Evolutionary conservation across 2,888 invertebrate genomes (phyloP).

Genomic region (Heliconius sara): DNA sequence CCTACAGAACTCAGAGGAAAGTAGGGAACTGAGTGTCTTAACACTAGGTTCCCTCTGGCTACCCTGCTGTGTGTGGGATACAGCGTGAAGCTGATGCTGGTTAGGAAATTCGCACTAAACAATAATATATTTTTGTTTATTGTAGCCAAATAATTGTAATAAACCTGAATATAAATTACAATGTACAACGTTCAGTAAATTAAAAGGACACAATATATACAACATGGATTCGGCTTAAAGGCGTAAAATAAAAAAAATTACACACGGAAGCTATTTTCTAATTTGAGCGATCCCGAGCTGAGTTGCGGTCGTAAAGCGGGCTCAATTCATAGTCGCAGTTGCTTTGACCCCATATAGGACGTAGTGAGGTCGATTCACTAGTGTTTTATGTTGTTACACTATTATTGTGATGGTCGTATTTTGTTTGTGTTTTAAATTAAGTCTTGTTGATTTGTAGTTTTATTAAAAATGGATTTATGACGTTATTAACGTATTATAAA

Average conservation of each 20-base stretch:
- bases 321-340: constrained; percentile 27
- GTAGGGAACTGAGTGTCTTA: too few species aligned
- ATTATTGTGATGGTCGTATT: neutral
- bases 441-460: too few species aligned
- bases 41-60: too few species aligned
- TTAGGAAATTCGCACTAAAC: too few species aligned
- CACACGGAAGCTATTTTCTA: constrained; percentile 23
- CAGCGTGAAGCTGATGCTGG: too few species aligned
- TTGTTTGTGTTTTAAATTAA: neutral
- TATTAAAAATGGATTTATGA: too few species aligned
- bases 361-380: constrained; percentile 5
- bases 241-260: constrained; percentile 8
- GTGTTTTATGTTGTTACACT: constrained; percentile 11
- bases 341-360: constrained; percentile 25
- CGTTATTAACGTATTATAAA: too few species aligned
- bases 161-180: neutral
- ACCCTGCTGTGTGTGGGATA: too few species aligned
- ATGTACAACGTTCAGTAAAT: neutral
- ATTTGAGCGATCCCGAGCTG: constrained; percentile 20
- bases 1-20: too few species aligned
- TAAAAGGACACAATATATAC: neutral
- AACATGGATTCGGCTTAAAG: neutral
- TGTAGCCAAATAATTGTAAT: neutral
- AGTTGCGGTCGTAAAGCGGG: constrained; percentile 19
- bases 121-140: neutral